Evolutionary conservation across 2,113 vertebrate genomes (phyloP), one percentile per base, ranked within the genome.

Genomic region (Clarias magur): DNA sequence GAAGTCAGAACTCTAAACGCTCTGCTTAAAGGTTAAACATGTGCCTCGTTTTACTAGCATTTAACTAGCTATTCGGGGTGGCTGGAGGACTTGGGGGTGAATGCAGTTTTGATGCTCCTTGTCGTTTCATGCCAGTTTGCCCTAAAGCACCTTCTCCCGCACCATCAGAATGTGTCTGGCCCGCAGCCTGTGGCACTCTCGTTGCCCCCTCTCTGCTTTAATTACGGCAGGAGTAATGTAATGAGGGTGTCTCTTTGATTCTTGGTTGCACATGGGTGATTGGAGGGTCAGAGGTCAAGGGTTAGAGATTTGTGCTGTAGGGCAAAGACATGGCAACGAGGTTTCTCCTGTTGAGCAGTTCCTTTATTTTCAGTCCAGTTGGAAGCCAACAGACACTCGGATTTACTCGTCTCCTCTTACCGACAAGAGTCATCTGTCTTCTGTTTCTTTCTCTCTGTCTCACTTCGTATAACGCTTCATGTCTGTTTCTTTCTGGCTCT

Each of bases 181-280:
- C 86, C 81, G 86, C 63, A 67, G 81, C 82, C 65, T 25, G 27
- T 88, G 56, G 65, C 83, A 67, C 21, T 73, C 21, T 87, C 86
- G 59, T 59, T 86, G 85, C 63, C 84, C 63, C 84, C 78, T 79
- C 88, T 85, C 84, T 83, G 10, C 53, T 80, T 89, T 90, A 87
- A 92, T 90, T 86, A 91, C 27, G 56, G 57, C 62, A 79, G 83
- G 82, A 81, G 48, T 88, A 89, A 91, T 86, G 60, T 88, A 91
- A 92, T 89, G 88, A 89, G 85, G 34, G 84, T 75, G 83, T 90
- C 88, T 84, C 56, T 90, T 91, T 90, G 84, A 92, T 90, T 91
- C 85, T 56, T 59, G 80, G 53, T 62, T 68, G 73, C 86, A 87
- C 72, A 56, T 56, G 70, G 62, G 70, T 68, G n/a, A 48, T 48